Evolutionary conservation across 2,888 invertebrate species (phyloP), one percentile per base, ranked within the genome.

Genomic region (Zygaena filipendulae): DNA sequence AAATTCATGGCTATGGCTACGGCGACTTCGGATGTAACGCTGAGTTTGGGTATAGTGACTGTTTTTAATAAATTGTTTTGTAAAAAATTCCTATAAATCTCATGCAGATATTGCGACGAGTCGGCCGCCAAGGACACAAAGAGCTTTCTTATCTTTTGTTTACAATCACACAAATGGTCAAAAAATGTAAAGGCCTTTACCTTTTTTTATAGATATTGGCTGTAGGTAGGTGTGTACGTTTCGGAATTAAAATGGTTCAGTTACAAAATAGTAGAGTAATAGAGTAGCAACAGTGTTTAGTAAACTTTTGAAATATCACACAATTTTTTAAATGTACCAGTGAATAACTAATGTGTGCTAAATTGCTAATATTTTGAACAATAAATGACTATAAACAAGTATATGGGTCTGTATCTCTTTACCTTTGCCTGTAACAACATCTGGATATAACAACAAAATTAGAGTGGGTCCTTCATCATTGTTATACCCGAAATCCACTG

Each of bases 91-190:
- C 18, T 18, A 21, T 13, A 30, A 30, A 30, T 25, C 11, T 22
- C 18, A 28, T 27, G 27, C 21, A 27, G 27, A 27, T 27, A 27
- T 27, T 27, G 21, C 21, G 23, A 16, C 24, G 8, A 29, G 24
- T 29, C 25, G 20, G 25, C 25, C 29, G 29, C 21, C 25, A 25
- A 21, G 23, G 23, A 29, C 25, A 25, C 25, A 29, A 25, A 29
- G 18, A 24, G 9, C 13, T 30, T 30, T 20, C 13, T 30, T 21
- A 11, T 13, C 22, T 29, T 24, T 27, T 16, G 16, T 16, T 16
- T 16, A 16, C 16, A 16, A 6, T 12, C 21, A 19, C 29, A 29
- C 24, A 29, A 11, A 29, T 29, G 29, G 20, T 24, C 29, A 29
- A 7, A 4, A 16, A 7, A 4, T 29, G 29, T 22, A 21, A n/a